These are phyloP conservation scores for Molossus molossus DNA, from an alignment of 2,797 vertebrate genomes.

Conservation along the genomic window DNA sequence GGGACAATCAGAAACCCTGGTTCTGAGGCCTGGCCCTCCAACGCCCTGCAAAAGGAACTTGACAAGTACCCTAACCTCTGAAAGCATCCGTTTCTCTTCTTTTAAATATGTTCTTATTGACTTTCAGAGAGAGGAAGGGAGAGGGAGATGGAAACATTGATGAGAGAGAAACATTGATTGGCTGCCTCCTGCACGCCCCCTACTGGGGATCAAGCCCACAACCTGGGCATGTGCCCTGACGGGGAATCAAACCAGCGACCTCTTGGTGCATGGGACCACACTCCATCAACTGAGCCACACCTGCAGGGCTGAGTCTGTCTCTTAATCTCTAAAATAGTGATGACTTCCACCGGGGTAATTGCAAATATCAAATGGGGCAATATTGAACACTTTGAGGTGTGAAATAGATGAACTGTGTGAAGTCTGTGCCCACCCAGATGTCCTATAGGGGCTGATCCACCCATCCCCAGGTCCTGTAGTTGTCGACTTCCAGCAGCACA, in stretches of 20 bases:
- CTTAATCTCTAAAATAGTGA: not conserved
- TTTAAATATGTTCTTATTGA: no score
- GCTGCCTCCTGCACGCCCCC: no score
- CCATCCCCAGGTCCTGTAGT: not conserved
- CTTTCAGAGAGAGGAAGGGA: no score
- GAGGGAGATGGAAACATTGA: no score
- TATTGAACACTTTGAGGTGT: not conserved
- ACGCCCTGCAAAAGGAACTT: not conserved
- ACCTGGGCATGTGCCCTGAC: no score
- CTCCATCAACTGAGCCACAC: no score
- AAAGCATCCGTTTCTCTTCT: not conserved
- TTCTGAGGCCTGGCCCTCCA: not conserved
- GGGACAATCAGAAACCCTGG: no score
- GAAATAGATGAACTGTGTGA: fast-evolving
- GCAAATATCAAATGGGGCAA: not conserved
- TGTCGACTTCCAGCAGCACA: fast-evolving
- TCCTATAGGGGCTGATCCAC: fast-evolving
- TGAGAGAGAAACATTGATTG: no score
- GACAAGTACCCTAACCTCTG: not conserved
- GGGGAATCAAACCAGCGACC: no score
- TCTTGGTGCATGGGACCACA: no score
- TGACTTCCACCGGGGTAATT: not conserved
- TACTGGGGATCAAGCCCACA: no score
- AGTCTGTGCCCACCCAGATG: not conserved
- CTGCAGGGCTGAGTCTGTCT: not conserved